Base-by-base conservation (phyloP, 23 tunicate genomes). In the Diplosoma virens region DNA sequence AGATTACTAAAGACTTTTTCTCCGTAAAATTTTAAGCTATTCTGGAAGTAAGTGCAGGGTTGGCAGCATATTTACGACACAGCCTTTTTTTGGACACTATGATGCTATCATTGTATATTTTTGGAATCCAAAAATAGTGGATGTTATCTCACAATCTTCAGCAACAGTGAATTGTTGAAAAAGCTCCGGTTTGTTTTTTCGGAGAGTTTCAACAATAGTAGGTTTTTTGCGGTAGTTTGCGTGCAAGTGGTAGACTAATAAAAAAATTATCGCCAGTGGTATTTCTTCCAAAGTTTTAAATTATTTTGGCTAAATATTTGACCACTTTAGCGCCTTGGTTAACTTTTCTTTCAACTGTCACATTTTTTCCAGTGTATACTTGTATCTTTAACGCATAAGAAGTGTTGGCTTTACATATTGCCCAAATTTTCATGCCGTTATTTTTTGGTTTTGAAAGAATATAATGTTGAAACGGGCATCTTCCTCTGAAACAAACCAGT, bases 391-490 rank as follows among this genome's bases (percentile, higher is more conserved):
- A 72, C 18, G 78, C 78, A 72, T 21, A 72, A 47, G 59, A 72
- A 21, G 78, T 47, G 61, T 72, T 48, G 60, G 78, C 59, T 30
- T 72, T 61, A 26, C 78, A 72, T 25, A 72, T 72, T 48, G 78
- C 61, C 78, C 78, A 72, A 72, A 72, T 72, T 47, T 72, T 72
- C 29, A 72, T 72, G 14, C 78, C 78, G 30, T 72, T 47, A 17
- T 72, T 72, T 47, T 18, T 61, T 3, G 47, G 78, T 47, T 72
- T 72, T 27, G 61, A 72, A 26, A 35, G 78, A 47, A 72, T 72
- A 37, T 72, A 72, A 17, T 48, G 78, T 35, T 33, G 61, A 50
- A 72, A 72, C 2, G 59, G 61, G 34, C 78, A 72, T 72, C 78
- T 47, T 47, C 61, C 78, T 72, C 78, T 47, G 34, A 47, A 72